These are phyloP conservation scores for Oxycera nigricornis DNA, from an alignment of 2,888 invertebrate species.

Conservation along the genomic window DNA sequence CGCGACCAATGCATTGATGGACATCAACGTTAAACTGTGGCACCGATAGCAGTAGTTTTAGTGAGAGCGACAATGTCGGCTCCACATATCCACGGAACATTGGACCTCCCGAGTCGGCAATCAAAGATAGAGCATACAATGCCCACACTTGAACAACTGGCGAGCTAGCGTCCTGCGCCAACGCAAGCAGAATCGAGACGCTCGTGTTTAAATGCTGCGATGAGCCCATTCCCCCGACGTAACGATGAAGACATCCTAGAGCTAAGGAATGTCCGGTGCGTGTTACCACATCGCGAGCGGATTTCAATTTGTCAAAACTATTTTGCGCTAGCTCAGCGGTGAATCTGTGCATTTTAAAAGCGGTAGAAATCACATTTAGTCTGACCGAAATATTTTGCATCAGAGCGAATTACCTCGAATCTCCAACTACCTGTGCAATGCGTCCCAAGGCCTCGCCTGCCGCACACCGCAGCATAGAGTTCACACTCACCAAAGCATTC, in stretches of 20 bases:
- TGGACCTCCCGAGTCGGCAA: conserved; percentile 98
- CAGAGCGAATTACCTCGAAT: conserved; percentile 66
- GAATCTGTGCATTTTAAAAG: conserved; percentile 64
- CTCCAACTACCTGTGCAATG: conserved; percentile 87
- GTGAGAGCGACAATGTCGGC: conserved; percentile 86
- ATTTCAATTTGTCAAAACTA: conserved; percentile 86
- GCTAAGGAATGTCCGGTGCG: conserved; percentile 89
- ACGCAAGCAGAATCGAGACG: conserved; percentile 90
- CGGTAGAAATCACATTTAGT: not conserved
- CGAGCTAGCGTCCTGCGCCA: conserved; percentile 92
- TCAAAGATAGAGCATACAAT: conserved; percentile 90
- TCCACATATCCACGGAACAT: conserved; percentile 99
- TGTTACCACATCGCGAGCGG: conserved; percentile 85
- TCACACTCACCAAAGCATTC: conserved; percentile 77
- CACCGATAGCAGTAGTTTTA: conserved; percentile 88
- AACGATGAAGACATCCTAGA: conserved; percentile 94
- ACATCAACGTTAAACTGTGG: conserved; percentile 90
- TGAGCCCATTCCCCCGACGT: conserved; percentile 94
- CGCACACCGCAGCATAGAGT: conserved; percentile 86
- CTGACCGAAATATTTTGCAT: not conserved
- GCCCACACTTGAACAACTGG: conserved; percentile 99
- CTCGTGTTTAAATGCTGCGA: conserved; percentile 94
- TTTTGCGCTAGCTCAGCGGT: conserved; percentile 89
- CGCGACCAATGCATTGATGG: conserved; percentile 91
- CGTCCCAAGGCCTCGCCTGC: conserved; percentile 95